Evolutionary conservation across 2,113 vertebrate genomes (phyloP), one percentile per base, ranked within the genome.

Genomic region (Nymphicus hollandicus): DNA sequence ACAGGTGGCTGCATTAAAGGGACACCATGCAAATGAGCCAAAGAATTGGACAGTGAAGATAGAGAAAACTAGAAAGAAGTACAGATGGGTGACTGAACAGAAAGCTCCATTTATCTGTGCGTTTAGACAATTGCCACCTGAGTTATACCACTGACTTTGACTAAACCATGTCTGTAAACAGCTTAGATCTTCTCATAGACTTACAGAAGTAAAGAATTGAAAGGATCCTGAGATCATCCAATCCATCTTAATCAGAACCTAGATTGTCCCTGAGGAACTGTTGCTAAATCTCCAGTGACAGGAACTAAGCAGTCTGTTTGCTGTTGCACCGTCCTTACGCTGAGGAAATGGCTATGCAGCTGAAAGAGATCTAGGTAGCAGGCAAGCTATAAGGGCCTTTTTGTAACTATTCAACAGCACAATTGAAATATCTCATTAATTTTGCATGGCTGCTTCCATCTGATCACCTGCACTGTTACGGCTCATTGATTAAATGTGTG

Each of bases 281-380:
- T 29, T 76, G 35, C 19, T 82, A 33, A 55, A 44, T 33, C 22
- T 81, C 31, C 0, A 0, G 76, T 49, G 76, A 28, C 25, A 14
- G 23, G 24, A 53, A 77, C 2, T 71, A 37, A 70, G 28, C 3
- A 4, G 11, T 29, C 72, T 37, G 25, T 43, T 84, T 29, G 19
- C 25, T 73, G 52, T 22, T 2, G 0, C 25, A 24, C 16, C 0
- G 1, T 37, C 56, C 39, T 61, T 65, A 53, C 0, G 0, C 31
- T n/a, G 18, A 47, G 87, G 28, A 71, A 65, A 43, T 2, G 7
- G 7, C 55, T 33, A n/a, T n/a, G 31, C 31, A 81, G 50, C 64
- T 47, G 50, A 47, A 65, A 61, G 44, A 24, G 17, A 60, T 37
- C 25, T 46, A 33, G 29, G 46, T 3, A 65, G n/a, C 33, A 33